Evolutionary conservation across 2,797 vertebrate species (phyloP).

Genomic region (Bovichtus variegatus): DNA sequence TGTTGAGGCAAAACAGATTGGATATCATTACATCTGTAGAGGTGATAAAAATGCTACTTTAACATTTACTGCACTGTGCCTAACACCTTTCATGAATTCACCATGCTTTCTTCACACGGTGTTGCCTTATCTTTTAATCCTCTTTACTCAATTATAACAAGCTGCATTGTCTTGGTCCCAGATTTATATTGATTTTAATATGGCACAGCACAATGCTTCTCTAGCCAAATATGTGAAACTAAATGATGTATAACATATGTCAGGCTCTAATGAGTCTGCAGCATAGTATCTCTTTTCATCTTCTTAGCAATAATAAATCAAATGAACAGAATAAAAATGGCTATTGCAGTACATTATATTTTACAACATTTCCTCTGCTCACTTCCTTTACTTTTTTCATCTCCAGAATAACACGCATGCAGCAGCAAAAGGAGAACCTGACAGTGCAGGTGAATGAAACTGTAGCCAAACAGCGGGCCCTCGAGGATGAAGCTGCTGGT

Average conservation of each 20-base stretch:
- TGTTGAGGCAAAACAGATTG: constrained; percentile 34
- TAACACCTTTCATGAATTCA: constrained; percentile 30
- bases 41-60: constrained; percentile 37
- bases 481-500: constrained; percentile 63
- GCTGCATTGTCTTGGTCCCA: constrained; percentile 1
- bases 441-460: constrained; percentile 72
- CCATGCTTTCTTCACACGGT: constrained; percentile 19
- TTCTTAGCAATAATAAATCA: constrained; percentile 3
- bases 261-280: constrained; percentile 5
- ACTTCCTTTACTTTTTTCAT: background rate
- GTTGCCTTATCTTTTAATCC: constrained; percentile 6
- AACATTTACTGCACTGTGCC: background rate
- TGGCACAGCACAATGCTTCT: background rate
- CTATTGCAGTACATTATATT: background rate
- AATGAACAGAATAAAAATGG: background rate
- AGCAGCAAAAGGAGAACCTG: constrained; percentile 82
- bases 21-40: constrained; percentile 32
- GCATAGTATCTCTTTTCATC: constrained; percentile 2
- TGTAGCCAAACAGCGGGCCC: constrained; percentile 52
- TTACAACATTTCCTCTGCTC: background rate
- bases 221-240: background rate
- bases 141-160: constrained; percentile 8
- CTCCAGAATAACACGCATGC: constrained; percentile 86
- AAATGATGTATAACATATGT: background rate
- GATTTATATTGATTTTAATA: constrained; percentile 23